These are phyloP conservation scores for Sisyra nigra DNA, from an alignment of 2,888 invertebrate genomes.

Conservation along the genomic window DNA sequence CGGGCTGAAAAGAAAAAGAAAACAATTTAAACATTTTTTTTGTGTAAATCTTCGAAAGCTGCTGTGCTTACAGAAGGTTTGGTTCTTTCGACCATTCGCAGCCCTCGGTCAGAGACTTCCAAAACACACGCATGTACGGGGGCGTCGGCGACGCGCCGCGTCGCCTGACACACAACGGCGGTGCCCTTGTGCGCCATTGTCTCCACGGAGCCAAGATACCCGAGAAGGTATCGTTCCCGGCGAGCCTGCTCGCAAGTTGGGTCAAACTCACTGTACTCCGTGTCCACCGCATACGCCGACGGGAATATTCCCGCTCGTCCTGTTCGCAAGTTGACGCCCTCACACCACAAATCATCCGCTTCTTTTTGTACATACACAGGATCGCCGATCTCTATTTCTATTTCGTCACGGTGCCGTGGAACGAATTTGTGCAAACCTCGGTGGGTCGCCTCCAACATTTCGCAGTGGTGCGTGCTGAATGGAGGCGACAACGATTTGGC, in stretches of 20 bases:
- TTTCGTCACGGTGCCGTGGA: constrained; percentile 88
- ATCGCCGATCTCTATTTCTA: constrained; percentile 94
- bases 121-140: constrained; percentile 52
- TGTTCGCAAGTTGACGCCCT: constrained; percentile 86
- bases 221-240: constrained; percentile 74
- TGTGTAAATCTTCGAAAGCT: too few relatives aligned
- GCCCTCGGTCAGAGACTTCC: constrained; percentile 90
- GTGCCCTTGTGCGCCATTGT: constrained; percentile 96
- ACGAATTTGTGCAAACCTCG: constrained; percentile 91
- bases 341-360: constrained; percentile 82
- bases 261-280: constrained; percentile 93
- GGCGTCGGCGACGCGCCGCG: constrained; percentile 66
- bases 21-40: background rate
- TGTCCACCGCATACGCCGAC: constrained; percentile 91
- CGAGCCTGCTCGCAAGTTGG: constrained; percentile 69
- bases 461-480: constrained; percentile 50
- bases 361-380: constrained; percentile 93
- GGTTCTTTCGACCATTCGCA: constrained; percentile 86
- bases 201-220: constrained; percentile 93
- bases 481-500: constrained; percentile 67
- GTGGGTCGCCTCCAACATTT: constrained; percentile 86
- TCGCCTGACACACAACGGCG: constrained; percentile 82
- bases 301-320: constrained; percentile 93
- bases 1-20: constrained; percentile 32
- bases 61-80: constrained; percentile 53